Percentiles rank a stretch among this genome's conserved stretches.
These are phyloP conservation scores for Pomatostomus ruficeps DNA, from an alignment of 2,113 vertebrate species.

Conservation along the genomic window DNA sequence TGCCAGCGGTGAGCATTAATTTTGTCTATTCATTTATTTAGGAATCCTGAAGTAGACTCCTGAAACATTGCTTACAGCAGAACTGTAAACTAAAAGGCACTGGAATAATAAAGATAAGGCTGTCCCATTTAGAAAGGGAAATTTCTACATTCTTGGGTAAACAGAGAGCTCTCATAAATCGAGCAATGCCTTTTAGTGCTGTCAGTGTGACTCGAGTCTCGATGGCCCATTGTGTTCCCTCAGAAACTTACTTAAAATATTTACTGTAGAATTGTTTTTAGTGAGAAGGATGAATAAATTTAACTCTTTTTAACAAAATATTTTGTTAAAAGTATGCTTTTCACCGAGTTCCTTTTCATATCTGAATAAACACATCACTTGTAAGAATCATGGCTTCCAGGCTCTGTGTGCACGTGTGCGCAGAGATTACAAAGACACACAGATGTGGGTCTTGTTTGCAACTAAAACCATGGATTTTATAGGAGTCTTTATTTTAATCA, in stretches of 20 bases:
- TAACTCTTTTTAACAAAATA: conserved; percentile 30
- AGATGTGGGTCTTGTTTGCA: not conserved
- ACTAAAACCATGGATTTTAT: not conserved
- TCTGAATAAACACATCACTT: not conserved
- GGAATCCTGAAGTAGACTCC: conserved; percentile 55
- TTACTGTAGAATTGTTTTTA: conserved; percentile 62
- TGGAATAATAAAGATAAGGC: conserved; percentile 74
- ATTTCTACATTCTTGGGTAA: conserved; percentile 68
- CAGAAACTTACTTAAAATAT: conserved; percentile 68
- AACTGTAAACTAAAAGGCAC: conserved; percentile 66
- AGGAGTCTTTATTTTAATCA: not conserved
- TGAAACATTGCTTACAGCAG: conserved; percentile 58
- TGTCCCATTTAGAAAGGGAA: conserved; percentile 68
- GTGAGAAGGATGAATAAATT: not conserved
- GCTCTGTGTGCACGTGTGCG: not conserved
- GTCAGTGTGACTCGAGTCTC: conserved; percentile 29
- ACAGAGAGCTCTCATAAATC: conserved; percentile 60
- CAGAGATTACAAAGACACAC: not conserved
- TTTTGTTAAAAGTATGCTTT: not conserved
- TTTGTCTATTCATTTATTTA: conserved; percentile 59
- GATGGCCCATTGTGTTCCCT: conserved; percentile 44
- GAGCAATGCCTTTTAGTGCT: conserved; percentile 46
- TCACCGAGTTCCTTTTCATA: not conserved
- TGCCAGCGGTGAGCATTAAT: conserved; percentile 40
- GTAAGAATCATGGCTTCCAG: not conserved